Conservation (phyloP, 1,140 invertebrate genomes). For the Octopus sinensis region DNA sequence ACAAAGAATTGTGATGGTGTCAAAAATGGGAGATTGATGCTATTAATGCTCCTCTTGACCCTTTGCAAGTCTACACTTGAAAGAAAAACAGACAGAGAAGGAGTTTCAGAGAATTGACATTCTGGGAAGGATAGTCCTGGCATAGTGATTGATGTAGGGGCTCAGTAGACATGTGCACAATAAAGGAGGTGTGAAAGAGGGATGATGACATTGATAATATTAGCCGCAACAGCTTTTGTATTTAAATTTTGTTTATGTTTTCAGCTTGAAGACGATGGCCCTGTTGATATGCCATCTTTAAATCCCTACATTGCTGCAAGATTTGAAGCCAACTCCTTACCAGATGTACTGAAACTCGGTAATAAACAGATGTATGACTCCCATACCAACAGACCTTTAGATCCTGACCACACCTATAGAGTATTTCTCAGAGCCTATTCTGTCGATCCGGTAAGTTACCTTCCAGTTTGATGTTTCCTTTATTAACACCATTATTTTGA, state of each 20-base stretch:
- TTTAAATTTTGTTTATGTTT: background rate
- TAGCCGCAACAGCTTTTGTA: background rate
- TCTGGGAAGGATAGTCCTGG: too few species aligned
- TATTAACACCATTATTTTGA: too few species aligned
- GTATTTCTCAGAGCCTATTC: conserved; percentile 51
- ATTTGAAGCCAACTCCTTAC: conserved; percentile 44
- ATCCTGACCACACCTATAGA: conserved; percentile 37
- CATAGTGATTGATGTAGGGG: too few species aligned
- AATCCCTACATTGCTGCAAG: conserved; percentile 49
- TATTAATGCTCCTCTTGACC: too few species aligned
- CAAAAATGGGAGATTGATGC: too few species aligned
- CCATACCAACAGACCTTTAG: conserved; percentile 42
- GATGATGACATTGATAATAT: too few species aligned
- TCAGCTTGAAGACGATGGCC: background rate
- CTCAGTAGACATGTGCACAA: too few species aligned
- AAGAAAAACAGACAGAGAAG: too few species aligned
- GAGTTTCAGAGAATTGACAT: too few species aligned
- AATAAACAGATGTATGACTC: conserved; percentile 43
- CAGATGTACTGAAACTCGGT: conserved; percentile 42
- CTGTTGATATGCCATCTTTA: conserved; percentile 29
- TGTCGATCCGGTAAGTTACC: conserved; percentile 39
- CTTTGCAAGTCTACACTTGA: too few species aligned
- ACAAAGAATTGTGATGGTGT: too few species aligned
- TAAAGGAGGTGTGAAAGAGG: too few species aligned
- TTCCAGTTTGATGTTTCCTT: conserved; percentile 55